phyloP scores from a whole-genome alignment of 1,140 invertebrate genomes.

The Metaphire vulgaris region DNA sequence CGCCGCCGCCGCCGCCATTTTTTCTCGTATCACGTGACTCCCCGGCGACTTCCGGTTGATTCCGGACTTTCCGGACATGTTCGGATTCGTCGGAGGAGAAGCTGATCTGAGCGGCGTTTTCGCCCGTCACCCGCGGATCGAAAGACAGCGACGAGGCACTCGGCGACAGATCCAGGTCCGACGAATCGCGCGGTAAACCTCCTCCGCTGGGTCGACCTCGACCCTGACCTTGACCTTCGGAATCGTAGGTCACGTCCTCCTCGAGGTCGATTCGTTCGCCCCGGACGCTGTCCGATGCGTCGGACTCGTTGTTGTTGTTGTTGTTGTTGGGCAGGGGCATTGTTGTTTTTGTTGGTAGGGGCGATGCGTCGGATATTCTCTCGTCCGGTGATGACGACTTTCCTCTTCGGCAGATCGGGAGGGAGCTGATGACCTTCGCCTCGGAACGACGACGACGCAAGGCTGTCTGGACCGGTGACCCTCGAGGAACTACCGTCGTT shows the following conservation, averaged over 20 bases:
- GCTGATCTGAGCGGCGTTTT: background rate
- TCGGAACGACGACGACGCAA: background rate
- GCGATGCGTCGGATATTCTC: background rate
- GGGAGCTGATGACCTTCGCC: background rate
- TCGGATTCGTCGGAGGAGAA: background rate
- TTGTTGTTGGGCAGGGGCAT: no score
- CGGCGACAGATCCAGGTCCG: no score
- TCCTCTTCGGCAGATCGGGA: background rate
- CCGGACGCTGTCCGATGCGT: no score
- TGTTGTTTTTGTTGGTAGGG: background rate
- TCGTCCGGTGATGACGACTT: background rate
- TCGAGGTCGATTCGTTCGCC: background rate
- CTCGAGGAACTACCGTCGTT: background rate
- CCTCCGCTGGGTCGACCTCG: no score
- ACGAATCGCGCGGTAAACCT: no score
- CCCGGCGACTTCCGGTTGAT: background rate
- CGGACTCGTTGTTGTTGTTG: no score
- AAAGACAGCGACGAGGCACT: background rate
- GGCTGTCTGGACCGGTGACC: background rate
- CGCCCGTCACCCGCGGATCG: background rate
- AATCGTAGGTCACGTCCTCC: no score
- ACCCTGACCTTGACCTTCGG: no score
- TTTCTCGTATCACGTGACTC: background rate
- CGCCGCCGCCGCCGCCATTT: no score
- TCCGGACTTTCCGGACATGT: background rate